Conservation (phyloP, 1,140 invertebrate species). For the Pygmarrhopalites habei region DNA sequence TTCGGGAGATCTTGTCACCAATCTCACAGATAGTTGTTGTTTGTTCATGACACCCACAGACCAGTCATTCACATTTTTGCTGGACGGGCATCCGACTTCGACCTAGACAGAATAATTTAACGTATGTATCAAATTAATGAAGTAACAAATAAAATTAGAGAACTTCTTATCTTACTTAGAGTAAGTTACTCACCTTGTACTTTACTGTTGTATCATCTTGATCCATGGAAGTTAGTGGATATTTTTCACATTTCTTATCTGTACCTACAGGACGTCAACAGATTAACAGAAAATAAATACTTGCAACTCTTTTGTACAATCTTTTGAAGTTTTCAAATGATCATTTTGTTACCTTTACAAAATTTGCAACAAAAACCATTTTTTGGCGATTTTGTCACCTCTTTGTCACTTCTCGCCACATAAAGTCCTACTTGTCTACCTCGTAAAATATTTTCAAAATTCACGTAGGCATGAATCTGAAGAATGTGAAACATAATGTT, state of each 20-base stretch:
- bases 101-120: too few species aligned
- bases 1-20: constrained; percentile 7
- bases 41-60: not conserved
- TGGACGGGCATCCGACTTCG: not conserved
- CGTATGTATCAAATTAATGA: too few species aligned
- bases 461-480: constrained; percentile 26
- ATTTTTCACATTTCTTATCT: too few species aligned
- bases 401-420: not conserved
- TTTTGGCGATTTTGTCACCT: not conserved
- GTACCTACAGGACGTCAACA: too few species aligned
- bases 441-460: constrained; percentile 24
- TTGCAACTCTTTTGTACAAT: too few species aligned
- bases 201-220: too few species aligned
- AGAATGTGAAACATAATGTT: not conserved
- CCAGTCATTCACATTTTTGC: not conserved
- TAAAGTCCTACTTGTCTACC: constrained; percentile 20
- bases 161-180: too few species aligned
- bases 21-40: not conserved
- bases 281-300: too few species aligned
- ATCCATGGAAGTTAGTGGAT: too few species aligned
- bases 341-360: constrained; percentile 6
- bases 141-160: too few species aligned
- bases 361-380: constrained; percentile 9
- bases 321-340: too few species aligned
- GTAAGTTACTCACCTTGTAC: too few species aligned